Base-by-base conservation (phyloP, 1,140 invertebrate genomes). In the Drosophila elegans region DNA sequence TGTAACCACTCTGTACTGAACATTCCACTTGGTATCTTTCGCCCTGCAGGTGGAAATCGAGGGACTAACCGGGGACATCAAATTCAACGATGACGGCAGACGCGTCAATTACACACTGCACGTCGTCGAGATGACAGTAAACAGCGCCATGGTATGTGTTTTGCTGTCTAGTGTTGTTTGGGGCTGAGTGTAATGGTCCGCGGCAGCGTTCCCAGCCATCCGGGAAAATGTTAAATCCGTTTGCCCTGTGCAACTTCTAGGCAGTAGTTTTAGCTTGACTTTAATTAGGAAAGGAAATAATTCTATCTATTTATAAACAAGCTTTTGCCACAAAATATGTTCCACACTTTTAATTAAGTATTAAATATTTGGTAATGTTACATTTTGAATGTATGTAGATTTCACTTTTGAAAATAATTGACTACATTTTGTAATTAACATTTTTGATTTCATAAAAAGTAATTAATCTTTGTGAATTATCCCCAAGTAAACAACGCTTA, bases 101-200 rank as follows among this genome's bases (percentile, higher is more conserved):
- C 93, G 98, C 67, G 95, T 96, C 75, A 98, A 98, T 93, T 98
- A 98, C 90, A 97, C 97, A 1, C 94, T 99, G 34, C 97, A 98
- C 89, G 96, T 99, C 27, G 96, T 99, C 67, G 97, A 99, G 93
- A 97, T 99, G 95, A 98, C 96, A 56, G 95, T 86, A 76, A 86
- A 86, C 75, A 86, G 82, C 52, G 82, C 82, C 59, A 86, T 86
- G 82, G 82, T 85, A 85, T 62, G 77, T 80, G 64, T 32, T 57
- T 62, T 62, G 49, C 36, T 52, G 49, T 52, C 13, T 27, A 21
- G 25, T 52, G 42, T 72, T 52, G n/a, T 56, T 25, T 48, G 41
- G 49, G 51, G 55, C 29, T 66, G 48, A 41, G 66, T 60, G 44
- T 61, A 53, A 68, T 68, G 64, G 69, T 44, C 46, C 48, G 54